phyloP scores from a whole-genome alignment of 2,888 invertebrate species.

The Gymnoscelis rufifasciata region DNA sequence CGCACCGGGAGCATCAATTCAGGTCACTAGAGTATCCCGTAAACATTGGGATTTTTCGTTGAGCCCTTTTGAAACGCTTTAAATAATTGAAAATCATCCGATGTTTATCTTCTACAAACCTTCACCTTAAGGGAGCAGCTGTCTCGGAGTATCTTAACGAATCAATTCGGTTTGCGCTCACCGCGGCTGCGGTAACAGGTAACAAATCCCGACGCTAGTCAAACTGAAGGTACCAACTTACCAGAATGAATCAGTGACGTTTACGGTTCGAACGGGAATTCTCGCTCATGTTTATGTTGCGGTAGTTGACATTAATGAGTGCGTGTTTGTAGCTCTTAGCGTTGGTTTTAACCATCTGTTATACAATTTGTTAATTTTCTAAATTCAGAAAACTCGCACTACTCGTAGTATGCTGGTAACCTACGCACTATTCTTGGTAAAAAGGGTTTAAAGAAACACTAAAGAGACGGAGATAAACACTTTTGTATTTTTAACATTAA shows the following conservation, averaged over 20 bases:
- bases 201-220: constrained; percentile 41
- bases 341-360: too few relatives aligned
- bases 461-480: too few relatives aligned
- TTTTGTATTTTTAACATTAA: too few relatives aligned
- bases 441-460: too few relatives aligned
- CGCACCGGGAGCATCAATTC: too few relatives aligned
- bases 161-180: constrained; percentile 46
- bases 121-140: constrained; percentile 26
- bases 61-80: constrained; percentile 25
- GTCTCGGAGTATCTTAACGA: constrained; percentile 47
- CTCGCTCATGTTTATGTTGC: constrained; percentile 31
- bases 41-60: too few relatives aligned
- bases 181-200: constrained; percentile 39
- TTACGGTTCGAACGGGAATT: constrained; percentile 30
- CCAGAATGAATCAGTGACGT: constrained; percentile 34
- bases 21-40: too few relatives aligned
- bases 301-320: constrained; percentile 35
- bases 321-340: constrained; percentile 6
- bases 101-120: constrained; percentile 28
- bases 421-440: too few relatives aligned
- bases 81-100: too few relatives aligned
- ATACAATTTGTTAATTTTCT: too few relatives aligned
- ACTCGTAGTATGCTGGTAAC: too few relatives aligned
- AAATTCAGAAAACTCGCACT: too few relatives aligned
- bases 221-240: constrained; percentile 36